Conservation (phyloP, 2,888 invertebrate species). For the Empis stercorea region DNA sequence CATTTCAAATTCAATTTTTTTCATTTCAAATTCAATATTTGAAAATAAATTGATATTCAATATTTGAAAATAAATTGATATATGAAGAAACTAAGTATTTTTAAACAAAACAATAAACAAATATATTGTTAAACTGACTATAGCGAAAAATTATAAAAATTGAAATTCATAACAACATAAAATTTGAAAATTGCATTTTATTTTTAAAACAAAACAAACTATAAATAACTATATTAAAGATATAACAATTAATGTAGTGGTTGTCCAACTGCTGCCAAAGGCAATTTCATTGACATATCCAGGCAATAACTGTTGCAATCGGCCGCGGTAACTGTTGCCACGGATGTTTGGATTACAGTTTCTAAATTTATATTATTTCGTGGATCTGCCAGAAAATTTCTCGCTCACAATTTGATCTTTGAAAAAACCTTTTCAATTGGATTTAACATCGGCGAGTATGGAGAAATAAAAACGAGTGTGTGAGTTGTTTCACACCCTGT, state of each 20-base stretch:
- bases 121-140: too few species aligned
- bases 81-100: too few species aligned
- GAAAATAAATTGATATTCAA: too few species aligned
- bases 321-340: slow-evolving; percentile 1
- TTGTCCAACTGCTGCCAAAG: slow-evolving; percentile 3
- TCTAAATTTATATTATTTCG: not conserved
- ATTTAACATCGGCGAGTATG: slow-evolving; percentile 1
- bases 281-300: slow-evolving; percentile 3
- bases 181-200: too few species aligned
- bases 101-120: too few species aligned
- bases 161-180: too few species aligned
- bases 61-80: too few species aligned
- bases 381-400: not conserved
- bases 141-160: too few species aligned
- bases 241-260: not conserved
- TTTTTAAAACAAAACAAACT: too few species aligned
- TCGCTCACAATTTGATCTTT: slow-evolving; percentile 1
- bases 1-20: too few species aligned
- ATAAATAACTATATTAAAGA: too few species aligned
- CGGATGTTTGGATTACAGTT: not conserved
- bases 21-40: too few species aligned
- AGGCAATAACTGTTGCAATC: slow-evolving; percentile 4
- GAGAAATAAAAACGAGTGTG: not conserved
- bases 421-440: slow-evolving; percentile 1
- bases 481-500: not conserved